Evolutionary conservation across 2,113 vertebrate genomes (phyloP).

Genomic region (Myotis yumanensis): DNA sequence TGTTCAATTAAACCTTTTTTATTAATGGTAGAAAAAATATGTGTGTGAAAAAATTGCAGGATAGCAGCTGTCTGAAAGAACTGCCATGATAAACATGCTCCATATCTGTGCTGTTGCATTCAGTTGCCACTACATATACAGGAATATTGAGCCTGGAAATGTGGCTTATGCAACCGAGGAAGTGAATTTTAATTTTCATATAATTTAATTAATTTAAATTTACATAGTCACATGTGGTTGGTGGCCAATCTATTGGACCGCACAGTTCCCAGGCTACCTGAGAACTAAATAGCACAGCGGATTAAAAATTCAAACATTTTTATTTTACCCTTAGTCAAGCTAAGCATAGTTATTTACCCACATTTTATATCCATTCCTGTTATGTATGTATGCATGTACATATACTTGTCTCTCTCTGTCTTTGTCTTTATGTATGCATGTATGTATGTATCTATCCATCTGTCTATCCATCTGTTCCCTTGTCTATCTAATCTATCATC

Average conservation of each 20-base stretch:
- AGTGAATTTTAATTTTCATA: conserved; percentile 8
- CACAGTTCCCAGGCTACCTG: background rate
- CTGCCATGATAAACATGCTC: background rate
- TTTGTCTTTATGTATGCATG: background rate
- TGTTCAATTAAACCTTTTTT: background rate
- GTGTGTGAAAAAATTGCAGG: background rate
- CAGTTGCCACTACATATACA: background rate
- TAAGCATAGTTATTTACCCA: background rate
- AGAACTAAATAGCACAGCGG: background rate
- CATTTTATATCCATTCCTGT: background rate
- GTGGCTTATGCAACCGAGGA: background rate
- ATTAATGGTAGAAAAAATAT: background rate
- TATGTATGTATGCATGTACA: background rate
- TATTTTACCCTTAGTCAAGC: background rate
- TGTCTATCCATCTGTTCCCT: background rate
- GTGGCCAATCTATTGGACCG: background rate
- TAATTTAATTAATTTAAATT: conserved; percentile 28
- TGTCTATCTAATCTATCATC: background rate
- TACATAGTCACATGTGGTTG: background rate
- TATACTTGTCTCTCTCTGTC: background rate
- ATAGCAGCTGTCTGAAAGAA: background rate
- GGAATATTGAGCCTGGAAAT: background rate
- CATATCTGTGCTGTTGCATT: background rate
- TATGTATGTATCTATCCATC: background rate
- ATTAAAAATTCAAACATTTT: background rate